These are phyloP conservation scores for Cabera pusaria DNA, from an alignment of 2,888 invertebrate genomes.

Conservation along the genomic window DNA sequence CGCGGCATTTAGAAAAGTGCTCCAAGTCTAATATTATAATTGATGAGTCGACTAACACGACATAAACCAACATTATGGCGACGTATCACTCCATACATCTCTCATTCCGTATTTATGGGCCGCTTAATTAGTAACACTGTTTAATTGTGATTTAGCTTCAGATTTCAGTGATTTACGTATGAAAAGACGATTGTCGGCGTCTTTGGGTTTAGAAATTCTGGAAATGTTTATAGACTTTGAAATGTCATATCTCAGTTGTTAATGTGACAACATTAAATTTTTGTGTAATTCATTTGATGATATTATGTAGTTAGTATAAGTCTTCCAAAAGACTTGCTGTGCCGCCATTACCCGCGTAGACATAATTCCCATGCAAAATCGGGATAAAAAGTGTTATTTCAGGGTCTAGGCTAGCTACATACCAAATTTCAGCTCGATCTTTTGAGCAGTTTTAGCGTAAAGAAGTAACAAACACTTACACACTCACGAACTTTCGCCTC, in stretches of 20 bases:
- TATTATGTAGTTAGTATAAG: no score
- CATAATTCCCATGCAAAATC: no score
- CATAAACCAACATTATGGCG: constrained; percentile 59
- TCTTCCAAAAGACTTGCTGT: no score
- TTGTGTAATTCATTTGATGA: no score
- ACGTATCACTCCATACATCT: constrained; percentile 59
- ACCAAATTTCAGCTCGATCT: no score
- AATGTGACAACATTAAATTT: constrained; percentile 1
- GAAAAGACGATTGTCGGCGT: constrained; percentile 7
- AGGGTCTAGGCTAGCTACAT: no score
- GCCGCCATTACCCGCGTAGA: no score
- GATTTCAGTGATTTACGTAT: constrained; percentile 16
- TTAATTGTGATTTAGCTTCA: constrained; percentile 27
- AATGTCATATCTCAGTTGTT: constrained; percentile 3
- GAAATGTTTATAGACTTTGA: constrained; percentile 5
- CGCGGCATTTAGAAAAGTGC: constrained; percentile 31
- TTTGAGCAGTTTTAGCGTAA: no score
- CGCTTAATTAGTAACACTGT: constrained; percentile 41
- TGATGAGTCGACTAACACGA: constrained; percentile 50
- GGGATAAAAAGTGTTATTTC: no score
- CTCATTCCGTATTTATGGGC: constrained; percentile 35
- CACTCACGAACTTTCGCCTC: no score
- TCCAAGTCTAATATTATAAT: constrained; percentile 54
- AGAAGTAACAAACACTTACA: no score
- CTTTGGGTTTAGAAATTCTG: constrained; percentile 6